These are phyloP conservation scores for Erebia ligea DNA, from an alignment of 2,888 invertebrate species.

Conservation along the genomic window DNA sequence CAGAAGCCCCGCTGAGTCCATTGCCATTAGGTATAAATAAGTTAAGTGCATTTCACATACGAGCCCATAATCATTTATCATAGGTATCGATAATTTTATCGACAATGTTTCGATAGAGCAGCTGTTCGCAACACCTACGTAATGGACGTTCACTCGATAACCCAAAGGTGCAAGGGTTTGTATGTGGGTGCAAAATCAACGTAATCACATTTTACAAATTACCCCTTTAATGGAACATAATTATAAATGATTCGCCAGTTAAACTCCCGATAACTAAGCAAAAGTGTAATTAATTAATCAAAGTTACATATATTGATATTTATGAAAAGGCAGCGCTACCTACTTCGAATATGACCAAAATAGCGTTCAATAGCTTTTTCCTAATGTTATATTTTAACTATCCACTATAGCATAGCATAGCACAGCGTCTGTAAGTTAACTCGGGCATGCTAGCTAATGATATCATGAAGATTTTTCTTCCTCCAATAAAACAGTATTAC, in stretches of 20 bases:
- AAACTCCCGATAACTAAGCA: constrained; percentile 14
- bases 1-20: constrained; percentile 17
- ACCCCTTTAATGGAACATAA: constrained; percentile 30
- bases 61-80: constrained; percentile 44
- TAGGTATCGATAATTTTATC: constrained; percentile 44
- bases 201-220: constrained; percentile 48
- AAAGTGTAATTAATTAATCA: background rate
- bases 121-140: constrained; percentile 49
- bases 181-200: constrained; percentile 38
- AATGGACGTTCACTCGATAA: constrained; percentile 55
- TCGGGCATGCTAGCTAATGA: too few species aligned
- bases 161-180: constrained; percentile 43
- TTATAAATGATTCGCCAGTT: constrained; percentile 42
- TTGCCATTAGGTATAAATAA: constrained; percentile 25
- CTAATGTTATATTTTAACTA: too few species aligned
- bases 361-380: background rate
- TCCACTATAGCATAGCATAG: too few species aligned
- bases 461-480: too few species aligned
- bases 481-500: too few species aligned
- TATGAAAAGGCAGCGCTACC: background rate
- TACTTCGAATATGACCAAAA: background rate
- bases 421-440: too few species aligned
- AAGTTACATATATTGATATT: background rate
- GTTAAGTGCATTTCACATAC: constrained; percentile 28
- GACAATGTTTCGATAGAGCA: constrained; percentile 49